A percentile compares a stretch with the other conserved stretches of the same genome.
These are phyloP conservation scores for Tipula lateralis DNA, from an alignment of 2,888 invertebrate species.

Conservation along the genomic window DNA sequence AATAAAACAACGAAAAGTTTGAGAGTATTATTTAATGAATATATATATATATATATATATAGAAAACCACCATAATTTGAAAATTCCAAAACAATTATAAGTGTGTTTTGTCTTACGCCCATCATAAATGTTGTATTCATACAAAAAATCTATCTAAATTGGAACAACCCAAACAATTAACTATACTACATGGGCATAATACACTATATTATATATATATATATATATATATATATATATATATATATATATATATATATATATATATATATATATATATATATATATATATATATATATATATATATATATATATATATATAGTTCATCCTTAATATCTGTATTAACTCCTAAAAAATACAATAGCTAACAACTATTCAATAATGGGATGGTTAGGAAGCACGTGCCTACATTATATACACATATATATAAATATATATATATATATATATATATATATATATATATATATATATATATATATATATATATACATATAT, in stretches of 20 bases:
- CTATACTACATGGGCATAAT: not conserved
- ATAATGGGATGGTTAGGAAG: not conserved
- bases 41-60: too few species aligned
- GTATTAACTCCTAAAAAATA: not conserved
- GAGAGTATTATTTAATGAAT: not conserved
- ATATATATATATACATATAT: not conserved
- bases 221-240: too few species aligned
- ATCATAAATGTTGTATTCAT: not conserved
- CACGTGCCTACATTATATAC: not conserved
- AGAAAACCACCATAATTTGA: not conserved
- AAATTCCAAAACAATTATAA: not conserved
- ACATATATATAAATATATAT: not conserved
- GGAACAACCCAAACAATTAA: not conserved
- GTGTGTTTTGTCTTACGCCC: not conserved
- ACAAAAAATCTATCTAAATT: not conserved
- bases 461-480: not conserved
- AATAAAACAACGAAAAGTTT: not conserved
- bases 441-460: not conserved
- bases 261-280: too few species aligned
- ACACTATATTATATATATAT: too few species aligned
- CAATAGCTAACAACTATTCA: not conserved
- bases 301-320: too few species aligned
- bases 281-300: too few species aligned
- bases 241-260: too few species aligned
- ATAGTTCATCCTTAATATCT: not conserved